Percentiles rank a stretch among this genome's conserved stretches.
Conservation (phyloP, 35 echinoderm and acorn worm species). For the Apostichopus parvimensis region DNA sequence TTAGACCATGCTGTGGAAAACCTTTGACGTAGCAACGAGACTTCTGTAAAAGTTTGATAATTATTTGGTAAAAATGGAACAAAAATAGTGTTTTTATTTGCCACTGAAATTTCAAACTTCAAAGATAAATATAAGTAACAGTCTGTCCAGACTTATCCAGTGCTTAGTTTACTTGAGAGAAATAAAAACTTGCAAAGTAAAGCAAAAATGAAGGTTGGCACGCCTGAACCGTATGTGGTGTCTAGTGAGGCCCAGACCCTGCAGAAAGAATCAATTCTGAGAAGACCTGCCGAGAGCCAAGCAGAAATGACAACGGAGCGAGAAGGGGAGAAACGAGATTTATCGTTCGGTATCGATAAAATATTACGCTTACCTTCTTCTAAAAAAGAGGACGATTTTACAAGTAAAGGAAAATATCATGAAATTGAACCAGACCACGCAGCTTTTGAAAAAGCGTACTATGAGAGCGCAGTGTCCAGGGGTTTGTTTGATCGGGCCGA, state of each 20-base stretch:
- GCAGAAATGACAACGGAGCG: slow-evolving; percentile 13
- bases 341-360: slow-evolving; percentile 57
- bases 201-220: slow-evolving; percentile 28
- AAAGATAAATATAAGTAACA: not conserved
- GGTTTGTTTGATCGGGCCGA: slow-evolving; percentile 33
- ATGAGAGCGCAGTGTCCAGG: slow-evolving; percentile 14
- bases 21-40: too few relatives aligned
- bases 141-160: not conserved
- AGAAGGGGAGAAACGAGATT: slow-evolving; percentile 38
- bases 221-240: slow-evolving; percentile 8
- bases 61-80: not conserved
- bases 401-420: not conserved
- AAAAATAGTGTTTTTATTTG: slow-evolving; percentile 1
- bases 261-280: not conserved
- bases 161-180: not conserved
- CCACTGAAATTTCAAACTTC: not conserved
- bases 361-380: slow-evolving; percentile 39
- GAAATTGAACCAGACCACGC: not conserved
- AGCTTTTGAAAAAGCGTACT: slow-evolving; percentile 20
- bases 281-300: not conserved
- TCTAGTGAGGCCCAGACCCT: not conserved
- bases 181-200: not conserved
- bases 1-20: too few relatives aligned
- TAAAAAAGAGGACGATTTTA: slow-evolving; percentile 37
- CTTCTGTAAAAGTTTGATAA: too few relatives aligned